Percentiles rank a stretch among this genome's conserved stretches.
Conservation (phyloP, 1,140 invertebrate genomes). For the Thrips palmi region DNA sequence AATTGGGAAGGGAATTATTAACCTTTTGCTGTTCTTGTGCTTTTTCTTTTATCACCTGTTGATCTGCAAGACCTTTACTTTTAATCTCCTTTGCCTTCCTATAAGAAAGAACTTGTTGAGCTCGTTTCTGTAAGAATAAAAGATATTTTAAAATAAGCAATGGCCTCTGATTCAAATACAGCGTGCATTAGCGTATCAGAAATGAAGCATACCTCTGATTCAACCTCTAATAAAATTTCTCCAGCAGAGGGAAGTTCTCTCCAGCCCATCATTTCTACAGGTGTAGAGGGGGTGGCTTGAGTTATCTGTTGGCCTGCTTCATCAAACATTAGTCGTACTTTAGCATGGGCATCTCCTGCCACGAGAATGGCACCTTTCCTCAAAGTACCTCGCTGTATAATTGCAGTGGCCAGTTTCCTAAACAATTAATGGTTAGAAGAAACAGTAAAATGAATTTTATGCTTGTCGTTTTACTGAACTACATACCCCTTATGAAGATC, state of each 20-base stretch:
- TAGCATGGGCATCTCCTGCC: slow-evolving; percentile 62
- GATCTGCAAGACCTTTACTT: slow-evolving; percentile 41
- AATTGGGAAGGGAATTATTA: too few species aligned
- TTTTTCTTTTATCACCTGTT: slow-evolving; percentile 42
- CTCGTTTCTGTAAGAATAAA: slow-evolving; percentile 33
- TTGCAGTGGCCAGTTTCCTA: slow-evolving; percentile 71
- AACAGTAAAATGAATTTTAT: slow-evolving; percentile 2
- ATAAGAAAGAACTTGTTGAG: slow-evolving; percentile 45
- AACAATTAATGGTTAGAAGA: too few species aligned
- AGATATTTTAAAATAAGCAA: neutral
- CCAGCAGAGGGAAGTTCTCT: slow-evolving; percentile 69
- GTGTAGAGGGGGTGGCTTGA: slow-evolving; percentile 55
- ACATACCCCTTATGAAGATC: slow-evolving; percentile 48
- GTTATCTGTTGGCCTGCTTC: slow-evolving; percentile 37
- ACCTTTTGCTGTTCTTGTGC: slow-evolving; percentile 40
- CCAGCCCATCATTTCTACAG: slow-evolving; percentile 83
- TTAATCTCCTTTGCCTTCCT: slow-evolving; percentile 34
- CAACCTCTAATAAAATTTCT: slow-evolving; percentile 68
- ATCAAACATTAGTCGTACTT: slow-evolving; percentile 72
- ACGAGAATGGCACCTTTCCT: slow-evolving; percentile 65
- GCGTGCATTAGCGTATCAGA: neutral
- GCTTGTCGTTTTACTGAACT: too few species aligned
- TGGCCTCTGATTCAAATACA: neutral
- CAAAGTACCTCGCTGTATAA: slow-evolving; percentile 81
- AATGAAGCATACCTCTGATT: slow-evolving; percentile 34